Evolutionary conservation across 2,797 vertebrate species (phyloP), one percentile per base, ranked within the genome.

Genomic region (Takifugu rubripes): DNA sequence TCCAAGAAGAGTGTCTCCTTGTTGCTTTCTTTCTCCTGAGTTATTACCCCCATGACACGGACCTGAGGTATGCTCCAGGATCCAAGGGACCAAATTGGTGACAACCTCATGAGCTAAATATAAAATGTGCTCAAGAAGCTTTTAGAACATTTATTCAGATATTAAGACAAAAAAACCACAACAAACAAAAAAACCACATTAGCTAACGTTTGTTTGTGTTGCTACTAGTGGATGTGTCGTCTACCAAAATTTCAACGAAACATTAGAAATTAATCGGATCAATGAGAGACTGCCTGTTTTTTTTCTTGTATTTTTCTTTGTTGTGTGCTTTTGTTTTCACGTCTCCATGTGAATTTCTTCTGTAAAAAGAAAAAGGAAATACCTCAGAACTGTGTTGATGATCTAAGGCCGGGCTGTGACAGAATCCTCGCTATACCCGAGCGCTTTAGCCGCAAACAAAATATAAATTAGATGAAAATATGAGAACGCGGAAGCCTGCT

Each of bases 401-500:
- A 76, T 73, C 75, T 82, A 81, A 81, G 79, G 87, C 84, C 79
- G 77, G 79, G 70, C 67, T 65, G 72, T 64, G 71, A 80, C 79
- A 83, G 84, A 72, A 64, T 75, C 79, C 64, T 76, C 75, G 72
- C 69, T 73, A 21, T 21, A 71, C 81, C 74, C 74, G 71, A 76
- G 70, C 31, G 17, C 83, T 77, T 79, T 70, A 77, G 72, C 17
- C 75, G 74, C 90, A 91, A 92, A 81, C 67, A 57, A 69, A 71
- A 72, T 58, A 56, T 42, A 14, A 66, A 61, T 54, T 50, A 14
- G 52, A 65, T 49, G 56, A 73, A 63, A 84, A 80, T 91, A 84
- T 74, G 90, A 94, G 92, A 94, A 93, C 89, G 92, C 93, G 91
- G 92, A 89, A 93, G 91, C 91, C 88, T 89, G 49, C 70, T 72